Evolutionary conservation across 1,140 invertebrate genomes (phyloP).

Genomic region (Brachionus asplanchnoidis): DNA sequence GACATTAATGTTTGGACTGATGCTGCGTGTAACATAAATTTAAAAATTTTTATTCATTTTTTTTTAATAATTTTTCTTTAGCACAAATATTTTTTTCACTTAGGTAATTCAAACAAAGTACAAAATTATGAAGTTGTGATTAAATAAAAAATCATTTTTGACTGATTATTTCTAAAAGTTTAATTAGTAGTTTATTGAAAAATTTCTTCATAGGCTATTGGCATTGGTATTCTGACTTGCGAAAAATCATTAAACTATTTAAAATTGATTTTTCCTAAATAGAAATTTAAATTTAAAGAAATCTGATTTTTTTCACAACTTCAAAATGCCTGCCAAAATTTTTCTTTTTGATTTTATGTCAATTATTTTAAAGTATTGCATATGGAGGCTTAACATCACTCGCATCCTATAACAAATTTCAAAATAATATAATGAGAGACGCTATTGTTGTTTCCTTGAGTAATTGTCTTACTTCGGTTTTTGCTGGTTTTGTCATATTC

Average conservation of each 20-base stretch:
- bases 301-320: not conserved
- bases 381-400: slow-evolving; percentile 78
- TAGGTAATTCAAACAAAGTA: not conserved
- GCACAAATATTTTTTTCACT: slow-evolving; percentile 40
- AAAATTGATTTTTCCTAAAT: slow-evolving; percentile 63
- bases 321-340: no score
- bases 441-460: slow-evolving; percentile 86
- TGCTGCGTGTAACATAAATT: slow-evolving; percentile 63
- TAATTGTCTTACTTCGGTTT: slow-evolving; percentile 92
- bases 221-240: no score
- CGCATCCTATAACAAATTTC: slow-evolving; percentile 74
- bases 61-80: not conserved
- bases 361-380: slow-evolving; percentile 60
- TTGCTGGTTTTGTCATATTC: slow-evolving; percentile 95
- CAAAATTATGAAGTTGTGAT: no score
- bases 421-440: slow-evolving; percentile 63
- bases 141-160: no score
- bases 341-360: no score
- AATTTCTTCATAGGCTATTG: no score
- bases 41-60: not conserved
- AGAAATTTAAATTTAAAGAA: slow-evolving; percentile 54
- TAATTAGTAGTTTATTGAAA: no score
- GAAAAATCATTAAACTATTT: no score
- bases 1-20: slow-evolving; percentile 70
- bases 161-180: no score